Percentiles rank a stretch among this genome's conserved stretches.
Evolutionary conservation across 2,888 invertebrate species (phyloP).

Genomic region (Euplagia quadripunctaria): DNA sequence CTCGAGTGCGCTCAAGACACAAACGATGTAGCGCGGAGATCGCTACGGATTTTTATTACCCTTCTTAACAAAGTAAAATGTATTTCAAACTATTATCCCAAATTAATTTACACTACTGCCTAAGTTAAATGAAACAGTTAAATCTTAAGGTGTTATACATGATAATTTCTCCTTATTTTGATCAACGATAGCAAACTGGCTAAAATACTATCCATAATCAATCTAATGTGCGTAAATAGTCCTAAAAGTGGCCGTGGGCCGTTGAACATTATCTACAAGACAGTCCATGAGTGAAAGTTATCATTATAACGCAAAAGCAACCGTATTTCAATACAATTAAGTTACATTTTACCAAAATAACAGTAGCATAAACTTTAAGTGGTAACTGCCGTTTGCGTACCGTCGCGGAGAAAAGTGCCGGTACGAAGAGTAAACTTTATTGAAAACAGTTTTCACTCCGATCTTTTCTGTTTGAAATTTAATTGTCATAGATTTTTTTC

Average conservation of each 20-base stretch:
- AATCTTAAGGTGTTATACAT: not conserved
- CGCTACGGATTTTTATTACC: constrained; percentile 38
- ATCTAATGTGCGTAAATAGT: constrained; percentile 51
- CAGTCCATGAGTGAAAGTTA: constrained; percentile 51
- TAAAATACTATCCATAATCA: constrained; percentile 51
- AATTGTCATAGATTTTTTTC: not conserved
- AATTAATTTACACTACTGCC: constrained; percentile 4
- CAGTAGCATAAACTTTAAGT: constrained; percentile 46
- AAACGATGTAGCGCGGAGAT: constrained; percentile 31
- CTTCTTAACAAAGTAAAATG: constrained; percentile 29
- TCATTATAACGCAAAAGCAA: constrained; percentile 41
- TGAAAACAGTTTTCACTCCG: constrained; percentile 44
- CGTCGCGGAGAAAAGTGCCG: constrained; percentile 45
- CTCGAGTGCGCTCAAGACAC: constrained; percentile 44
- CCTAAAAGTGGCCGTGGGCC: constrained; percentile 47
- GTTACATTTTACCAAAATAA: constrained; percentile 45
- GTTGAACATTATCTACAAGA: constrained; percentile 53
- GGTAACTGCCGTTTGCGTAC: constrained; percentile 51
- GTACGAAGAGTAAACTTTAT: constrained; percentile 37
- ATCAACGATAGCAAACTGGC: constrained; percentile 28
- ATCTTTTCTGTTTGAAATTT: not conserved
- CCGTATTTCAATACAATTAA: constrained; percentile 37
- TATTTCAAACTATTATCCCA: constrained; percentile 23
- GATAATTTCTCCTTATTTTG: not conserved
- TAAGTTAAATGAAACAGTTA: not conserved